These are phyloP conservation scores for Penelope pileata DNA, from an alignment of 2,113 vertebrate genomes.

Conservation along the genomic window DNA sequence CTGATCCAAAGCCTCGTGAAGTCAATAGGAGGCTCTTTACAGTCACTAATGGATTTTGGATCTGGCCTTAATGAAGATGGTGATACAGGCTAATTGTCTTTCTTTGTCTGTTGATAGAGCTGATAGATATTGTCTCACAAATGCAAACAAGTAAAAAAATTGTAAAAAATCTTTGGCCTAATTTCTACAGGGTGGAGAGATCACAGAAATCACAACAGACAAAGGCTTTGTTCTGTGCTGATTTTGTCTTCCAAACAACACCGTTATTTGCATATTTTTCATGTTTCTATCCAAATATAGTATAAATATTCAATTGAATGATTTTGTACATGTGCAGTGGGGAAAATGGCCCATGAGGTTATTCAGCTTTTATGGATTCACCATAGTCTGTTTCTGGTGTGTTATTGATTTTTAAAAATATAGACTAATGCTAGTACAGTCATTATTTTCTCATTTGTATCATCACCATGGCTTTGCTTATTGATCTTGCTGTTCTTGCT, in stretches of 20 bases:
- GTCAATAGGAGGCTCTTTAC: conserved; percentile 13
- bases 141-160: not conserved
- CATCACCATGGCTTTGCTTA: not conserved
- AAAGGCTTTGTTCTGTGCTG: not conserved
- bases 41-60: conserved; percentile 36
- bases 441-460: not conserved
- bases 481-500: not conserved
- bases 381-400: not conserved
- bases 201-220: not conserved
- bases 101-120: not conserved
- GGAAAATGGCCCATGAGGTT: not conserved
- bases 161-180: not conserved
- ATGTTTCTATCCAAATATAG: not conserved
- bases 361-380: not conserved
- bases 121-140: not conserved
- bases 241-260: not conserved
- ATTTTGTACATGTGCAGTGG: not conserved
- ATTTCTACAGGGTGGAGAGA: not conserved
- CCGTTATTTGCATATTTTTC: not conserved
- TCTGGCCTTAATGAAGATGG: not conserved
- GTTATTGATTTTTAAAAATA: conserved; percentile 11
- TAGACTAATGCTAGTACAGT: not conserved
- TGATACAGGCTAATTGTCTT: not conserved
- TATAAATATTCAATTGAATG: not conserved
- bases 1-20: not conserved